These are phyloP conservation scores for Callospermophilus lateralis DNA, from an alignment of 2,113 vertebrate species.

Conservation along the genomic window DNA sequence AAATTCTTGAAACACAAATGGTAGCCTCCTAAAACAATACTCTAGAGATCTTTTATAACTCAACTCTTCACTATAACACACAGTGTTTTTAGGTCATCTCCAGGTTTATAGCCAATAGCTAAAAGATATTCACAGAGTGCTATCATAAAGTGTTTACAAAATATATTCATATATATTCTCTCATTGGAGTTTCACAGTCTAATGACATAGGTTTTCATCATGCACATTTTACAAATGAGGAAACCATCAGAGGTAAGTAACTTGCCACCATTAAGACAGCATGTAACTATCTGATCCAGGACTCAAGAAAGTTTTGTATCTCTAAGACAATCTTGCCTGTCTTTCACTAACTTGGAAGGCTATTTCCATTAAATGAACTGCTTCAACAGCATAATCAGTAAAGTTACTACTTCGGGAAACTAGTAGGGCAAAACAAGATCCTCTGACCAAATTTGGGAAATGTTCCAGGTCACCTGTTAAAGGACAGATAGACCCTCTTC, in stretches of 20 bases:
- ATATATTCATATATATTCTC: not conserved
- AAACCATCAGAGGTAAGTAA: not conserved
- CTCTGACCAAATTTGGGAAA: not conserved
- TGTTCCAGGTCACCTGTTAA: not conserved
- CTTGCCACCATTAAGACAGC: not conserved
- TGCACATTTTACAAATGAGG: slow-evolving; percentile 6
- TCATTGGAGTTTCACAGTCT: not conserved
- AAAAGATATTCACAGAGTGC: slow-evolving; percentile 20
- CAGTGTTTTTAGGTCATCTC: not conserved
- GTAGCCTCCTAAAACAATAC: not conserved
- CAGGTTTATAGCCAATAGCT: not conserved
- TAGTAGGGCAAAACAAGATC: not conserved
- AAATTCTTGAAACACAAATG: slow-evolving; percentile 1
- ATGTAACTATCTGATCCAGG: not conserved
- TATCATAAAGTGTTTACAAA: not conserved
- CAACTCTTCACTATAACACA: not conserved
- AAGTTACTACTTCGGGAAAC: not conserved
- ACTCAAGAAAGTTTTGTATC: not conserved
- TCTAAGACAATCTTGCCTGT: not conserved
- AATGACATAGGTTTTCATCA: not conserved
- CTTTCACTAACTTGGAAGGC: not conserved
- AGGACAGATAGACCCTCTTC: not conserved
- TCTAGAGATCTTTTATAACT: not conserved
- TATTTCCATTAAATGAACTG: not conserved
- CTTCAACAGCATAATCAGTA: not conserved